Evolutionary conservation across 1,140 invertebrate species (phyloP), one percentile per base, ranked within the genome.

Genomic region (Drosophila paulistorum): DNA sequence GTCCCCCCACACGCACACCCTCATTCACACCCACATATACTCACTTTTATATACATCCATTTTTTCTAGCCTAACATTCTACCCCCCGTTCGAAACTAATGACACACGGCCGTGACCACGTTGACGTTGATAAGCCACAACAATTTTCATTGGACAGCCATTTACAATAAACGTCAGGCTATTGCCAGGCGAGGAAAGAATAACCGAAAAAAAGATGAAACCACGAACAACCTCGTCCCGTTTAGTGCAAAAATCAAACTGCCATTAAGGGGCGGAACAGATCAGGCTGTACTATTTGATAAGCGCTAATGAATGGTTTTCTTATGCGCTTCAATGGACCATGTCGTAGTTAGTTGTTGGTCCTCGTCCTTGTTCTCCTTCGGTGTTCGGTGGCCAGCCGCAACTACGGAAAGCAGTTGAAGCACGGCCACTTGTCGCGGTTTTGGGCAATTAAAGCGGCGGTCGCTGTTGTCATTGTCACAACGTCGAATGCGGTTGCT

Each of bases 251-350:
- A 87, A 86, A 87, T 86, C 83, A 86, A 83, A 86, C 69, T 70
- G 78, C 63, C 79, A 85, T 86, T 79, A 79, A 85, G 74, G 63
- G 65, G 72, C 48, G 74, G 73, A 66, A 76, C 73, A 75, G 73
- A 75, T 75, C 73, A 75, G 82, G 68, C 79, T 74, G 79, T 65
- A 60, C 67, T 62, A 63, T 82, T 87, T 87, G 84, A 87, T 87
- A 89, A 82, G 84, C 84, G 80, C 84, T 89, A 87, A 87, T 87
- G 84, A 87, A 87, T 89, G 84, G 84, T 87, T 87, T 87, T 87
- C 84, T 87, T 87, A 77, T 87, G 78, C 84, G 84, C 84, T 89
- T 79, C 80, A 87, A 74, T 89, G 84, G 84, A 65, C 76, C 76
- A 69, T 65, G 65, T 71, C 76, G 17, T 51, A 51, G 45, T 51